phyloP scores from a whole-genome alignment of 2,888 invertebrate genomes.

The Leucozona laternaria region DNA sequence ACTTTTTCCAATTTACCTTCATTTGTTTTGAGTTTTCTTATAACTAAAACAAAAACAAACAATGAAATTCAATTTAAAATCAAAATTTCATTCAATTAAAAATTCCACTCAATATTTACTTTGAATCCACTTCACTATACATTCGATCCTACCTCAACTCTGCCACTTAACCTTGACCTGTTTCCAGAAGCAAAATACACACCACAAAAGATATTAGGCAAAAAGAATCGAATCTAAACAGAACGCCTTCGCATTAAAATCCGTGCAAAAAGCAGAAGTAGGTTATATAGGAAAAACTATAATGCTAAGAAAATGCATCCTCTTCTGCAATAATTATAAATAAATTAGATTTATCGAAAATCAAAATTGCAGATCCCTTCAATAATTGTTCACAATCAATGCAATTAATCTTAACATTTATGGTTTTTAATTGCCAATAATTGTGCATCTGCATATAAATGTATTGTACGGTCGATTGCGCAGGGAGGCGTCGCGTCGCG shows the following conservation, averaged over 20 bases:
- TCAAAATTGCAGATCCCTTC: constrained; percentile 59
- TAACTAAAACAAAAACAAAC: not conserved
- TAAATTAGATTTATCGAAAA: constrained; percentile 64
- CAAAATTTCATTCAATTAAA: constrained; percentile 56
- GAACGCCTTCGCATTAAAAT: constrained; percentile 30
- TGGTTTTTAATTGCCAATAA: constrained; percentile 70
- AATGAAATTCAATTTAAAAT: constrained; percentile 32
- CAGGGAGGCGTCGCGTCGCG: too few species aligned
- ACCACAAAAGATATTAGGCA: not conserved
- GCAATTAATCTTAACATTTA: constrained; percentile 75
- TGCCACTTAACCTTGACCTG: constrained; percentile 72
- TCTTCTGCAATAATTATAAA: constrained; percentile 57
- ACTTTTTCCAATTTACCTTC: not conserved
- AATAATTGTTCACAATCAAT: constrained; percentile 55
- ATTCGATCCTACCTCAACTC: constrained; percentile 67
- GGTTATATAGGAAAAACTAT: not conserved
- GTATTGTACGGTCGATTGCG: constrained; percentile 1
- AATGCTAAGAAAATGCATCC: constrained; percentile 53
- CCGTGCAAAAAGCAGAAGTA: constrained; percentile 33
- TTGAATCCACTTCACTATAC: constrained; percentile 63
- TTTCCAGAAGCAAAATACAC: constrained; percentile 1
- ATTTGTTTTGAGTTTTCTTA: not conserved
- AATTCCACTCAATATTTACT: constrained; percentile 69
- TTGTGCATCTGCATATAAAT: constrained; percentile 29
- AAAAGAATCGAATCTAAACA: constrained; percentile 48